Conservation (phyloP, 2,113 vertebrate genomes). For the Catharus minimus region DNA sequence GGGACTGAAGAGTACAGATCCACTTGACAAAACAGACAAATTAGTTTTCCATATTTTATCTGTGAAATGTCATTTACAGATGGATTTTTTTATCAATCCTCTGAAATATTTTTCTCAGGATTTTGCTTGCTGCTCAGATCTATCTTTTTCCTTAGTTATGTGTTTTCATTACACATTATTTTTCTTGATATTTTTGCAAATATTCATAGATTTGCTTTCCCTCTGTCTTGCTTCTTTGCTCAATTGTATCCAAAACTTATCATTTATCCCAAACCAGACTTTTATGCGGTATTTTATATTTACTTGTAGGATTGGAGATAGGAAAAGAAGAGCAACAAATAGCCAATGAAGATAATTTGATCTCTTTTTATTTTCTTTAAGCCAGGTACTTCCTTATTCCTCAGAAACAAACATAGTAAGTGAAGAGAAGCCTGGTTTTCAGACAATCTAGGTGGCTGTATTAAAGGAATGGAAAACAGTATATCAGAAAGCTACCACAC, state of each 20-base stretch:
- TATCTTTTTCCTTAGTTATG: not conserved
- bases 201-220: not conserved
- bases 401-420: not conserved
- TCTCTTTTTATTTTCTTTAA: not conserved
- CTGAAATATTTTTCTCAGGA: not conserved
- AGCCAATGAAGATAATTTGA: fast-evolving
- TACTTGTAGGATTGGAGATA: not conserved
- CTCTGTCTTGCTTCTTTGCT: not conserved
- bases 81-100: not conserved
- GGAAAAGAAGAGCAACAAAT: not conserved
- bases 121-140: not conserved
- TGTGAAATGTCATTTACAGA: not conserved
- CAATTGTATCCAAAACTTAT: not conserved
- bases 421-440: not conserved
- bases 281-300: not conserved
- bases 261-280: not conserved
- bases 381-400: not conserved
- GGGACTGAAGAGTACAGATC: not conserved
- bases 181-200: not conserved
- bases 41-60: not conserved
- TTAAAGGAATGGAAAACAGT: not conserved
- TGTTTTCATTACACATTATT: not conserved
- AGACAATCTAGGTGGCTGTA: not conserved
- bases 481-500: not conserved
- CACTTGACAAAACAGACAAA: not conserved